Evolutionary conservation across 2,888 invertebrate species (phyloP).

Genomic region (Drosophila colorata): DNA sequence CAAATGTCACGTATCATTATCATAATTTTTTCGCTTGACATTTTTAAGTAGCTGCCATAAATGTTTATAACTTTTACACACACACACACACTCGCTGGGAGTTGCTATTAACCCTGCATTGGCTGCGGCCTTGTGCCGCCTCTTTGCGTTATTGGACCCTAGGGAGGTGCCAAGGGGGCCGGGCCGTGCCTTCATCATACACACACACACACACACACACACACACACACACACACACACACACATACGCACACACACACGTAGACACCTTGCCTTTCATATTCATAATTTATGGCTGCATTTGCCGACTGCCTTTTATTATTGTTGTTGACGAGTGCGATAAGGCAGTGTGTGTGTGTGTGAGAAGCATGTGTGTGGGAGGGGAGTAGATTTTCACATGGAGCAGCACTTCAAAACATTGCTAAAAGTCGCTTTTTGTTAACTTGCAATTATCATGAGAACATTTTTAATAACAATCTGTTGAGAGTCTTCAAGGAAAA

Average conservation of each 20-base stretch:
- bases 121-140: conserved; percentile 31
- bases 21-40: conserved; percentile 80
- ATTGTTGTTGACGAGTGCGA: conserved; percentile 41
- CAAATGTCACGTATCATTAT: conserved; percentile 81
- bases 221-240: conserved; percentile 48
- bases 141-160: conserved; percentile 72
- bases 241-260: conserved; percentile 25
- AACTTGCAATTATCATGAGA: conserved; percentile 53
- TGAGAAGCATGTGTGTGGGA: neutral
- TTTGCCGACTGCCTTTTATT: conserved; percentile 55
- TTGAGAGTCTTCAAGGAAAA: conserved; percentile 10
- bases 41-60: conserved; percentile 81
- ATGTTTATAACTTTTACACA: conserved; percentile 75
- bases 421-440: conserved; percentile 32
- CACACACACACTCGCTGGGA: conserved; percentile 18
- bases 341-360: neutral
- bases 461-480: conserved; percentile 54
- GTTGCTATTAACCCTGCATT: conserved; percentile 72
- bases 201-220: conserved; percentile 19
- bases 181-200: conserved; percentile 1
- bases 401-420: conserved; percentile 1
- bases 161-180: conserved; percentile 46
- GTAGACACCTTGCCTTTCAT: conserved; percentile 69
- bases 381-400: neutral
- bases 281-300: conserved; percentile 74